Evolutionary conservation across 2,113 vertebrate genomes (phyloP), one percentile per base, ranked within the genome.

Genomic region (Struthidea cinerea): DNA sequence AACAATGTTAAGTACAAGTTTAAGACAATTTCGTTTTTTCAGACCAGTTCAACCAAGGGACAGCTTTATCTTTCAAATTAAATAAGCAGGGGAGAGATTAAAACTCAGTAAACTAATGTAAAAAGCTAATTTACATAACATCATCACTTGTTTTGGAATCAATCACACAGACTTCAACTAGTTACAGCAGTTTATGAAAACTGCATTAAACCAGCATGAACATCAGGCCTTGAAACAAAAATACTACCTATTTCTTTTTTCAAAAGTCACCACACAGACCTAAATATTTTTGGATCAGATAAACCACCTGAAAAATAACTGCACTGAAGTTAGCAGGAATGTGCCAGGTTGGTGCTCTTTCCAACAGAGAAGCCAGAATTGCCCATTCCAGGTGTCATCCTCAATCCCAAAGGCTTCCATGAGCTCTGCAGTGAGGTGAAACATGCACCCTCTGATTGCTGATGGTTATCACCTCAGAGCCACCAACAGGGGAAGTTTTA

Each of bases 361-460:
- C 14, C 30, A 39, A 2, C 16, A 53, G 27, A 74, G 30, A 16
- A 33, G 35, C 39, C 69, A 55, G 18, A 70, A 63, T 0, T 22
- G 49, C 30, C n/a, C 8, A 30, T 41, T 37, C 5, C 42, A 7
- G 73, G 37, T 41, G 32, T 1, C 59, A 30, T 8, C 3, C 3
- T 19, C 52, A 44, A 4, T 5, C 35, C 24, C 57, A 18, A 37
- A 47, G 35, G 49, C n/a, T 70, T 30, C 50, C 80, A 14, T 1
- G 2, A 18, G 59, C 63, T 35, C 41, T 2, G 1, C 35, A 18
- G 2, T 0, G 1, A 30, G 26, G 13, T 20, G 24, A 24, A 59
- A 16, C 8, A 3, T 0, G 0, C 30, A 2, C 17, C 18, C 30
- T 32, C 32, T 4, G 11, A 2, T 0, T 16, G n/a, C 59, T 49